These are phyloP conservation scores for Tromatobia lineatoria DNA, from an alignment of 2,888 invertebrate species.

Conservation along the genomic window DNA sequence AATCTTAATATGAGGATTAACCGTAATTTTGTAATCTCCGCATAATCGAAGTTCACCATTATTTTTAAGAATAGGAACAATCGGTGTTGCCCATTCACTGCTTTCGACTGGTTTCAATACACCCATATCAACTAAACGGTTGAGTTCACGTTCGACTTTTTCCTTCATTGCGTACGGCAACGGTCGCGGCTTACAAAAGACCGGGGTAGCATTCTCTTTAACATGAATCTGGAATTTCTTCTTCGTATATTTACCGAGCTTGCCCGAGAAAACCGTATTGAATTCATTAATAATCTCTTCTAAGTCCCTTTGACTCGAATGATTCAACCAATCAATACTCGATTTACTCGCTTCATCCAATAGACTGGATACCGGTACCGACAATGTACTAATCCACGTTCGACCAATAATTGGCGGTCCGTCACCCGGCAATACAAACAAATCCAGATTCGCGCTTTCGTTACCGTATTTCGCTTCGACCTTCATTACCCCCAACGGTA, in stretches of 20 bases:
- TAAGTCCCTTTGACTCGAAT: neutral
- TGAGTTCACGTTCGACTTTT: constrained; percentile 68
- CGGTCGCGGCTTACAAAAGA: constrained; percentile 66
- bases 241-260: constrained; percentile 34
- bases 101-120: constrained; percentile 65
- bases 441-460: neutral
- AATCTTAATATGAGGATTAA: constrained; percentile 66
- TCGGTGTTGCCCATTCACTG: constrained; percentile 53
- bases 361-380: constrained; percentile 2
- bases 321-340: constrained; percentile 18
- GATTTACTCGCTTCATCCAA: neutral
- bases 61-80: constrained; percentile 50
- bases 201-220: constrained; percentile 63
- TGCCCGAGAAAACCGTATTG: constrained; percentile 35
- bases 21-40: constrained; percentile 72
- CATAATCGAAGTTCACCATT: constrained; percentile 73
- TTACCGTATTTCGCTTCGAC: constrained; percentile 56
- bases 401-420: constrained; percentile 43
- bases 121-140: constrained; percentile 61
- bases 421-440: constrained; percentile 34
- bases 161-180: constrained; percentile 65
- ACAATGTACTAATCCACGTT: constrained; percentile 15
- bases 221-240: constrained; percentile 62
- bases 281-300: constrained; percentile 44
- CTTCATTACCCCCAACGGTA: constrained; percentile 6